A percentile compares a stretch with the other conserved stretches of the same genome.
Evolutionary conservation across 2,888 invertebrate species (phyloP).

Genomic region (Philereme vetulata): DNA sequence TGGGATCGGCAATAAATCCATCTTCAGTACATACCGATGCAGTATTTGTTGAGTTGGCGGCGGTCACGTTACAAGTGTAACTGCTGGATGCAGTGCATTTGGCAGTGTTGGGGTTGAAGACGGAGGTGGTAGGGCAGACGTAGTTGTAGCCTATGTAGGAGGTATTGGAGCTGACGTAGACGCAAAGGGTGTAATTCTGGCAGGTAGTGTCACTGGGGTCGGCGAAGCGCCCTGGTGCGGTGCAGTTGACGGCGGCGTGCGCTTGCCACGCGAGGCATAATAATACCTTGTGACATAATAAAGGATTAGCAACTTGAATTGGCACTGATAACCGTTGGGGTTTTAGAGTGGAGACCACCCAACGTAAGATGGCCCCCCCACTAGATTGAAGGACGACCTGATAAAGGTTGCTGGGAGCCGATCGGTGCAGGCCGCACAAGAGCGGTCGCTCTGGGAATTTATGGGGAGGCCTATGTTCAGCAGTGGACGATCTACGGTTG

Average conservation of each 20-base stretch:
- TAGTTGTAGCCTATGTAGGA: conserved; percentile 62
- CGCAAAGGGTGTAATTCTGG: conserved; percentile 70
- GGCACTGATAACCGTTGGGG: too few relatives aligned
- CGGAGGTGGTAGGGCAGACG: conserved; percentile 68
- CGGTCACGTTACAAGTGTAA: conserved; percentile 58
- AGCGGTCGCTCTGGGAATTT: too few relatives aligned
- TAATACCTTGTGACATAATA: conserved; percentile 39
- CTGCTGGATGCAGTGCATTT: conserved; percentile 60
- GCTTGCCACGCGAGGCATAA: conserved; percentile 49
- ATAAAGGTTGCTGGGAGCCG: too few relatives aligned
- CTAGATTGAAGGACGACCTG: too few relatives aligned
- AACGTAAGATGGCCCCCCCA: too few relatives aligned
- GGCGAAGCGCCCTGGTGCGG: conserved; percentile 60
- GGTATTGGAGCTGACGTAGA: conserved; percentile 46
- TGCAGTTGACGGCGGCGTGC: conserved; percentile 60
- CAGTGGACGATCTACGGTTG: too few relatives aligned
- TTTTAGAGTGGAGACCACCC: too few relatives aligned
- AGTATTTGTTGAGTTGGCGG: conserved; percentile 33
- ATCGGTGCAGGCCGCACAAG: too few relatives aligned
- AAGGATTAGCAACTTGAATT: too few relatives aligned
- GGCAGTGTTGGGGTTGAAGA: conserved; percentile 62
- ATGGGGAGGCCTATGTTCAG: too few relatives aligned
- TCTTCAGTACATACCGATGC: conserved; percentile 61
- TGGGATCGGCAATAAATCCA: conserved; percentile 61
- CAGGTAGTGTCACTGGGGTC: conserved; percentile 68